Base-by-base conservation (phyloP, 2,888 invertebrate genomes). In the Alcis repandata region DNA sequence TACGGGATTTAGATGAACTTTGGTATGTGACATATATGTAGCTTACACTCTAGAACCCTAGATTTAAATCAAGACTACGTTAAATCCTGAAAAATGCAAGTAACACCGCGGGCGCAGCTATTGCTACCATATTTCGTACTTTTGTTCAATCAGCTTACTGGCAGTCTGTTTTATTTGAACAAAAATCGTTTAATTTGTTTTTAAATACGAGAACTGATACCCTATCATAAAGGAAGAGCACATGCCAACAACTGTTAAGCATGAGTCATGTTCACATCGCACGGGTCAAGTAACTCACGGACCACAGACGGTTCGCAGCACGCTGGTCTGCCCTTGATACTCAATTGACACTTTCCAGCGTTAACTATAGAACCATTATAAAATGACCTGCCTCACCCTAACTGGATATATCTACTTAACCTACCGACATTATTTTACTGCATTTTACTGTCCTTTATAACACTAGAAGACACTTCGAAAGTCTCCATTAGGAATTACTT, bases 211-310 rank as follows among this genome's bases (percentile, higher is more conserved):
- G 1, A 27, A 2, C 40, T 33, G 27, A 56, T 43, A 62, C 10
- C 10, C 41, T 52, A 62, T 56, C 57, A 52, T 32, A 49, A 63
- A 59, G 57, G 43, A 43, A 36, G 19, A 51, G 19, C 19, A 59
- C 38, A 63, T 51, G 20, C 43, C 59, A 52, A 36, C 20, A 59
- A 72, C 67, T 54, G 71, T 69, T 58, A 57, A 41, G 58, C 36
- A 64, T 73, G 73, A 73, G 33, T 73, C 71, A 73, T n/a, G n/a
- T n/a, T n/a, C n/a, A n/a, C 45, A 40, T 19, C 56, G 19, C 13
- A 27, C 63, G 68, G 73, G 71, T 73, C 73, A 73, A 73, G 61
- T 63, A 73, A 71, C 73, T 73, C 58, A 58, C 53, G 67, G 49
- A 48, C 46, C 33, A 56, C 54, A 62, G 71, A 63, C 65, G 43